Percentiles rank a stretch among this genome's conserved stretches.
phyloP scores from a whole-genome alignment of 2,888 invertebrate species.

The Monochamus alternatus region DNA sequence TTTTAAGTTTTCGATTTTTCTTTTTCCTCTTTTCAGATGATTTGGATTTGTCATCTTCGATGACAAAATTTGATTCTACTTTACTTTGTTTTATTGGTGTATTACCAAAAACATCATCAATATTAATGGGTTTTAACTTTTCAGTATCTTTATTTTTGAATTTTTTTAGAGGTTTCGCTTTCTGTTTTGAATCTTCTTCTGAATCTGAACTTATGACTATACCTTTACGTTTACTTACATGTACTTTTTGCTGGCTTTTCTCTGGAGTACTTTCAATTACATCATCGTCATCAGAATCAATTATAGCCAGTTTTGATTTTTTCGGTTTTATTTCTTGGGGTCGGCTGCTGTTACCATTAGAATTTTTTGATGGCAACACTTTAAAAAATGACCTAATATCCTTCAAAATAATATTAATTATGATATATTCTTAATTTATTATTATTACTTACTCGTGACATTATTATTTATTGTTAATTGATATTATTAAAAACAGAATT shows the following conservation, averaged over 20 bases:
- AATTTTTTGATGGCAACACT: constrained; percentile 62
- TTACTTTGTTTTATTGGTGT: constrained; percentile 74
- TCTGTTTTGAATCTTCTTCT: constrained; percentile 54
- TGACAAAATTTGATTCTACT: constrained; percentile 60
- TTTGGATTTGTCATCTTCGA: constrained; percentile 33
- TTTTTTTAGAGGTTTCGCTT: constrained; percentile 54
- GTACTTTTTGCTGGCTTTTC: constrained; percentile 52
- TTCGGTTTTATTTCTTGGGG: constrained; percentile 66
- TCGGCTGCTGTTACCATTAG: constrained; percentile 46
- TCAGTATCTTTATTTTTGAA: constrained; percentile 68
- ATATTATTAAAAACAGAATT: background rate
- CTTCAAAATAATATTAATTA: constrained; percentile 63
- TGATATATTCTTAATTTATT: no score
- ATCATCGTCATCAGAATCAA: constrained; percentile 76
- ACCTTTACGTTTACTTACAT: constrained; percentile 54
- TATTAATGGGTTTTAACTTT: constrained; percentile 70
- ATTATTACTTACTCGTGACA: constrained; percentile 39
- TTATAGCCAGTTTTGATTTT: constrained; percentile 57
- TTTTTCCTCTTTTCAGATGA: constrained; percentile 46
- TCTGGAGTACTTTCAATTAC: constrained; percentile 74
- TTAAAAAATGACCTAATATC: constrained; percentile 79
- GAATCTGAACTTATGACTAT: constrained; percentile 59
- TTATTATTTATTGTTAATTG: constrained; percentile 22
- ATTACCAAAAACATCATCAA: constrained; percentile 75
- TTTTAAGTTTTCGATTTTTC: constrained; percentile 57